These are phyloP conservation scores for Sipunculus nudus DNA, from an alignment of 2,888 invertebrate genomes.

Conservation along the genomic window DNA sequence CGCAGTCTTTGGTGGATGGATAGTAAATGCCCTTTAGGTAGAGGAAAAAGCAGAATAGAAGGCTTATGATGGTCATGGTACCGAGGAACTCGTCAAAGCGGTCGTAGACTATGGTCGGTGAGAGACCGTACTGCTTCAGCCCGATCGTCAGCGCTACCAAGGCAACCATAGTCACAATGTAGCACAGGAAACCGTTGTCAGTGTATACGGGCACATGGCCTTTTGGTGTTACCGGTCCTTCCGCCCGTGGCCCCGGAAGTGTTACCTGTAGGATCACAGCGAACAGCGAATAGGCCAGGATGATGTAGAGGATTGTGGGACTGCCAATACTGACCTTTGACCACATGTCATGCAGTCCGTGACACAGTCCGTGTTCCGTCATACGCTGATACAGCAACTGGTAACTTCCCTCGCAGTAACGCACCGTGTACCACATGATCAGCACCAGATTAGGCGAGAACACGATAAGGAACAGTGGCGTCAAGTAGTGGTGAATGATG, in stretches of 20 bases:
- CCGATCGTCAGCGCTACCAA: slow-evolving; percentile 57
- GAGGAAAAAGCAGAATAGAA: slow-evolving; percentile 65
- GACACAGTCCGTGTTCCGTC: slow-evolving; percentile 34
- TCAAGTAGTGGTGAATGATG: slow-evolving; percentile 15
- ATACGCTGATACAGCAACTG: slow-evolving; percentile 16
- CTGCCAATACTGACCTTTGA: slow-evolving; percentile 46
- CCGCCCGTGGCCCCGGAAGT: slow-evolving; percentile 64
- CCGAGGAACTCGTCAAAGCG: slow-evolving; percentile 68
- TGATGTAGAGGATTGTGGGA: slow-evolving; percentile 44
- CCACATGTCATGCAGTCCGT: slow-evolving; percentile 54
- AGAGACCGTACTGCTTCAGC: slow-evolving; percentile 56
- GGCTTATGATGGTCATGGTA: slow-evolving; percentile 67
- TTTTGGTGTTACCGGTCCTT: slow-evolving; percentile 68
- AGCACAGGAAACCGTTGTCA: slow-evolving; percentile 70
- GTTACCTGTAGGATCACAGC: slow-evolving; percentile 67
- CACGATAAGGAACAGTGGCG: slow-evolving; percentile 39
- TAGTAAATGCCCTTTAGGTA: slow-evolving; percentile 63
- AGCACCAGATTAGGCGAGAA: slow-evolving; percentile 38
- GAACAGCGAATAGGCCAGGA: slow-evolving; percentile 62
- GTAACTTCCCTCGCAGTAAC: slow-evolving; percentile 38
- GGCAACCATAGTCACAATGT: slow-evolving; percentile 64
- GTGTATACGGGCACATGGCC: slow-evolving; percentile 68
- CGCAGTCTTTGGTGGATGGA: slow-evolving; percentile 63
- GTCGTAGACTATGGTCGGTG: slow-evolving; percentile 66
- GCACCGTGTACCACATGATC: slow-evolving; percentile 42